Evolutionary conservation across 1,140 invertebrate species (phyloP), one percentile per base, ranked within the genome.

Genomic region (Rhysida immarginata): DNA sequence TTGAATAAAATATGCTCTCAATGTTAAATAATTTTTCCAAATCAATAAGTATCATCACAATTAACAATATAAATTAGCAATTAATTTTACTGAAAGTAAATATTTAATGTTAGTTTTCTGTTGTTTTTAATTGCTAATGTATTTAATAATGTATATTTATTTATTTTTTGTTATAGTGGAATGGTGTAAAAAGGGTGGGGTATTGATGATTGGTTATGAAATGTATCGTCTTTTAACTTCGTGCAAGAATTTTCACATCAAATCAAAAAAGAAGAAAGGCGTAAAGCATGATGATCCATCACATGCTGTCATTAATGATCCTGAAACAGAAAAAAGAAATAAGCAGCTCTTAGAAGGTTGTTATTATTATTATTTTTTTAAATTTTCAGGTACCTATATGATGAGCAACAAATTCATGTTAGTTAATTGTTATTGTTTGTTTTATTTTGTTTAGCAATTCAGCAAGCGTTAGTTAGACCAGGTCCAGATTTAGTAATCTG

Each of bases 181-280:
- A 27, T 99, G 96, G 95, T 78, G 79, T 23, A 78, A 80, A 55
- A 63, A 65, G 45, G 94, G 95, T 2, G 96, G 96, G 18, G 94
- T 99, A 1, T 71, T 99, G 11, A 75, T 99, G 58, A 93, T 99
- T 65, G 96, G 96, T 2, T 99, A 99, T 69, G 96, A 99, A 74
- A 78, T 99, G 65, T 99, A 94, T 68, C 77, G 78, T 48, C 58
- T 70, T 48, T 58, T 73, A 16, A 59, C 49, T 24, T 20, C 26
- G 13, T 51, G 49, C 26, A 51, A 51, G 26, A 51, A 51, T 26
- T 25, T 51, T n/a, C 13, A 3, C 3, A 26, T 26, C 8, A 51
- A 51, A 27, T 67, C 65, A 46, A 71, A 69, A 59, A 61, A 62
- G 57, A 61, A 55, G 35, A 82, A 85, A 66, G 75, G 77, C 58